Base-by-base conservation (phyloP, 35 echinoderm and acorn worm genomes). In the Apostichopus japonicus region DNA sequence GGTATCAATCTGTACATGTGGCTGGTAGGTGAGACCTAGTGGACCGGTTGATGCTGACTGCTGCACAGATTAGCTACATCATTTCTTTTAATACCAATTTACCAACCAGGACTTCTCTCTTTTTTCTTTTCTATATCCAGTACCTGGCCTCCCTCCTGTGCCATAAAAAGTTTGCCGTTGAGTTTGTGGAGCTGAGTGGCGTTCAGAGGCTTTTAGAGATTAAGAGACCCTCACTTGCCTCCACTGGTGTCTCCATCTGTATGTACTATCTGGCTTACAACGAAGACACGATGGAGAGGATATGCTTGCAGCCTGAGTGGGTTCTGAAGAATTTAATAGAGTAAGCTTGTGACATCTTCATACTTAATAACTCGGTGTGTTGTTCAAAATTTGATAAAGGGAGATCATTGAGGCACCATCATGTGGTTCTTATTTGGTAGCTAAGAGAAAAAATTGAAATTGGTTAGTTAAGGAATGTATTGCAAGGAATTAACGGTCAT, bases 91-190 rank as follows among this genome's bases (percentile, higher is more conserved):
- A 44, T 44, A 44, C 33, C 33, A 44, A 17, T 10, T 83, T 21
- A 27, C 53, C 4, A 57, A 17, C 4, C 44, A 14, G 14, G 5
- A 22, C 7, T 54, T 59, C 3, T 79, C 17, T 77, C 21, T 57
- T 58, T 0, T n/a, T 89, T 25, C 4, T 59, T 3, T 24, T 67
- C 58, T n/a, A 70, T 77, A 51, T 81, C 61, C 72, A 99, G 97
- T 99, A 99, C 65, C 76, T 99, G 56, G 94, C 95, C 8, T 94
- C 97, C 17, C 65, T 99, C 14, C 90, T 99, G 6, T 99, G 97
- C 77, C 97, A 99, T 82, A 99, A 99, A 86, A 99, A 99, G 93
- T 99, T 96, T 95, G 97, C 97, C 5, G 93, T 92, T 53, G 97
- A 99, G 88, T 99, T 99, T 84, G 81, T 99, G 17, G 91, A 96